Percentiles rank a stretch among this genome's conserved stretches.
Conservation (phyloP, 2,797 vertebrate genomes). For the Chaetodon trifasciatus region DNA sequence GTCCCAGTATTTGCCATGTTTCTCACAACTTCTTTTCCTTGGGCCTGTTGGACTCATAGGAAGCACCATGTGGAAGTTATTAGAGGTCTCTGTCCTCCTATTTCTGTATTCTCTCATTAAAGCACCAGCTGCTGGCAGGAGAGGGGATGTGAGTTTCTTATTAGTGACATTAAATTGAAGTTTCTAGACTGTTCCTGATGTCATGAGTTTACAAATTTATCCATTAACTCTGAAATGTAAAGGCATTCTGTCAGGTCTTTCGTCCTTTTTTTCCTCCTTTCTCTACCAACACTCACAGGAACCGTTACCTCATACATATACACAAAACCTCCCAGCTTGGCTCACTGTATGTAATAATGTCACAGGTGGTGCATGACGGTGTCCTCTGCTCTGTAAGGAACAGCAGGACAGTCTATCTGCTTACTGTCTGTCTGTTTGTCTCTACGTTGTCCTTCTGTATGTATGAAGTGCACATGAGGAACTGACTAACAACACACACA, state of each 20-base stretch:
- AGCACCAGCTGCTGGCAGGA: constrained; percentile 11
- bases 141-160: constrained; percentile 32
- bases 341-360: constrained; percentile 31
- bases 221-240: constrained; percentile 35
- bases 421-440: neutral
- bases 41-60: neutral
- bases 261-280: constrained; percentile 1
- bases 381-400: constrained; percentile 3
- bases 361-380: constrained; percentile 17
- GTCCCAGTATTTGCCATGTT: neutral
- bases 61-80: constrained; percentile 46
- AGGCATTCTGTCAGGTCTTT: constrained; percentile 12
- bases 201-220: constrained; percentile 21
- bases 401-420: constrained; percentile 15
- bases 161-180: constrained; percentile 21
- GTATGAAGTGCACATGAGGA: neutral
- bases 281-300: constrained; percentile 8
- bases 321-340: constrained; percentile 19
- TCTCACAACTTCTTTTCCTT: neutral
- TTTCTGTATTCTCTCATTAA: constrained; percentile 50
- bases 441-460: neutral
- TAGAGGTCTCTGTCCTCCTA: constrained; percentile 37
- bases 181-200: constrained; percentile 26
- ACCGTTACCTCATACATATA: constrained; percentile 25
- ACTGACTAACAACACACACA: constrained; percentile 21